Evolutionary conservation across 2,797 vertebrate genomes (phyloP).

Genomic region (Pangasius sanitwongsei): DNA sequence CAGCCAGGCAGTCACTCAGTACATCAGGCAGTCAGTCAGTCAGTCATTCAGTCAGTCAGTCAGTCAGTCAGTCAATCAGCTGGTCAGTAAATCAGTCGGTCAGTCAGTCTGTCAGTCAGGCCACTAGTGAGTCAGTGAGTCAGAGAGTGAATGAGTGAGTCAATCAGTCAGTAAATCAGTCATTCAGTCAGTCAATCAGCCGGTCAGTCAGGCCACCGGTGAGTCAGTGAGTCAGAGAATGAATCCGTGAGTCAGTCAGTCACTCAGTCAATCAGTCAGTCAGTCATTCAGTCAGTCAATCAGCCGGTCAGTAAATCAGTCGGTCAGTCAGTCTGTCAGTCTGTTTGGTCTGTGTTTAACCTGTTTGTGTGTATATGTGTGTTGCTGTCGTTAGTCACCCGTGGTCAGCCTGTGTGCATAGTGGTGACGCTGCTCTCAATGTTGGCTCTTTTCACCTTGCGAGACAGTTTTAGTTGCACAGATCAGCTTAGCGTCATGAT

Average conservation of each 20-base stretch:
- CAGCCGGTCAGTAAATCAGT: background rate
- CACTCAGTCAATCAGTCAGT: background rate
- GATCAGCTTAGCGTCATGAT: constrained; percentile 6
- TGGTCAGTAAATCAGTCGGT: background rate
- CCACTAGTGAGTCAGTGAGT: background rate
- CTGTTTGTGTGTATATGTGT: background rate
- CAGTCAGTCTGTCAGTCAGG: background rate
- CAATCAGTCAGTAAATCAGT: background rate
- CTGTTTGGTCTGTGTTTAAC: background rate
- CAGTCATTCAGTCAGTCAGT: background rate
- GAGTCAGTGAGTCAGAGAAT: background rate
- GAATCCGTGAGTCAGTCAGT: background rate
- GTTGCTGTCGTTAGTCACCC: background rate
- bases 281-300: background rate
- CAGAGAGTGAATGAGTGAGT: background rate
- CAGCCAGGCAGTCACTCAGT: background rate
- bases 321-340: background rate
- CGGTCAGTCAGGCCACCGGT: background rate
- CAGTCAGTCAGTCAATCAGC: no score
- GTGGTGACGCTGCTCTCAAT: background rate
- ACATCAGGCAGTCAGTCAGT: background rate
- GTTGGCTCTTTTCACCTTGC: background rate
- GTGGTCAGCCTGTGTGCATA: background rate
- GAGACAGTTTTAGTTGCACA: background rate
- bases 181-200: background rate